Evolutionary conservation across 2,797 vertebrate genomes (phyloP).

Genomic region (Erethizon dorsatum): DNA sequence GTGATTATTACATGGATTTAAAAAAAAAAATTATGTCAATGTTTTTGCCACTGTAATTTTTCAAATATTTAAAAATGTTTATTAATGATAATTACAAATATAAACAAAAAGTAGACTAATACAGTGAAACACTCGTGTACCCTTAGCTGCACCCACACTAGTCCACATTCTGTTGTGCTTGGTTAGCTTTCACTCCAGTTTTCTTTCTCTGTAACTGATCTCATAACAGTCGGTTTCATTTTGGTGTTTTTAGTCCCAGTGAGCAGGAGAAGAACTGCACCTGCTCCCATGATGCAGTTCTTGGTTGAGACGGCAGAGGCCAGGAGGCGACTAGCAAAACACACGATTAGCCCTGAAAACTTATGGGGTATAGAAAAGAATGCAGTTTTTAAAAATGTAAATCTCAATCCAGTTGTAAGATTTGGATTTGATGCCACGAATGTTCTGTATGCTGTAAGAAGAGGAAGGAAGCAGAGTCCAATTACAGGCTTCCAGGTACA

Average conservation of each 20-base stretch:
- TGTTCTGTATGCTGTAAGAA: not conserved
- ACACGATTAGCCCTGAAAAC: not conserved
- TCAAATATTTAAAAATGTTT: constrained; percentile 63
- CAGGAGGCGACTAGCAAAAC: not conserved
- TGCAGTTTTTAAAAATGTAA: not conserved
- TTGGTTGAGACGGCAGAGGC: not conserved
- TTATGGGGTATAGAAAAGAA: not conserved
- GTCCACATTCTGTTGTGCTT: not conserved
- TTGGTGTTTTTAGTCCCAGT: not conserved
- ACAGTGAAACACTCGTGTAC: not conserved
- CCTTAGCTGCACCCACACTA: not conserved
- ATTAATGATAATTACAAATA: constrained; percentile 46
- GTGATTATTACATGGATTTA: not conserved
- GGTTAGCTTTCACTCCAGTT: not conserved
- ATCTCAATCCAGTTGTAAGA: not conserved
- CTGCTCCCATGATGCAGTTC: not conserved
- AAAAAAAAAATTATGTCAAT: not conserved
- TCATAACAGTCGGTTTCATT: constrained; percentile 19
- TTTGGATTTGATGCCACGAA: not conserved
- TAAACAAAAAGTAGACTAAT: not conserved
- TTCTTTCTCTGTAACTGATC: not conserved
- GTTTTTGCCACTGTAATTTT: constrained; percentile 69
- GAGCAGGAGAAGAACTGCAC: not conserved
- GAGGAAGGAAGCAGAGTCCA: not conserved
- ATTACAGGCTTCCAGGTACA: not conserved